These are phyloP conservation scores for Astropecten irregularis DNA, from an alignment of 53 echinoderm and acorn worm species.

Conservation along the genomic window DNA sequence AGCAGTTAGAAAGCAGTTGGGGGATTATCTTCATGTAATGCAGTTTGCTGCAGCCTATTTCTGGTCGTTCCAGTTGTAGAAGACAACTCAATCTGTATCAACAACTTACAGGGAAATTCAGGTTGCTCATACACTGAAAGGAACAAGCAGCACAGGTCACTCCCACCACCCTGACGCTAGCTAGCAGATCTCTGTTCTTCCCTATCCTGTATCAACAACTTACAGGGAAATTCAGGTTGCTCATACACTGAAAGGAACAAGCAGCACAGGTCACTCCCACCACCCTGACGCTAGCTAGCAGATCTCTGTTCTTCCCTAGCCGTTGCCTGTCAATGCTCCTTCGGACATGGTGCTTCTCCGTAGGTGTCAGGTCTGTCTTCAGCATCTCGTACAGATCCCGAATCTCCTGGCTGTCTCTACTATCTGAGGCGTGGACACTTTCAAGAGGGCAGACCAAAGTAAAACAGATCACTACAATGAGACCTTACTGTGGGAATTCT, in stretches of 20 bases:
- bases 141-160: constrained; percentile 98
- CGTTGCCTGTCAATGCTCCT: constrained; percentile 88
- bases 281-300: constrained; percentile 79
- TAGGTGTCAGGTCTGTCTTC: constrained; percentile 74
- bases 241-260: constrained; percentile 88
- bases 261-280: constrained; percentile 99
- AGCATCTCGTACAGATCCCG: constrained; percentile 91
- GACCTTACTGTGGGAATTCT: neutral
- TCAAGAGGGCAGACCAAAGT: no score
- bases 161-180: constrained; percentile 84
- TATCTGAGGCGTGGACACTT: constrained; percentile 95
- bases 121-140: constrained; percentile 85
- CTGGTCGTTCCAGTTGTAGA: no score
- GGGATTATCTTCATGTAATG: no score
- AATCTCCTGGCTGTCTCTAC: constrained; percentile 79
- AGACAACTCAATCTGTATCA: no score
- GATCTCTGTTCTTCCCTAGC: constrained; percentile 73
- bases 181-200: constrained; percentile 74
- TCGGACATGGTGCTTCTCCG: constrained; percentile 75
- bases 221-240: constrained; percentile 86
- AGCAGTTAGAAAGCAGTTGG: no score
- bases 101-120: constrained; percentile 94
- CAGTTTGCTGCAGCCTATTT: no score
- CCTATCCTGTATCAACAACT: no score
- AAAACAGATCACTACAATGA: neutral